A percentile compares a stretch with the other conserved stretches of the same genome.
Conservation (phyloP, 2,888 invertebrate species). For the Galeopsomyia nigrocyanea region DNA sequence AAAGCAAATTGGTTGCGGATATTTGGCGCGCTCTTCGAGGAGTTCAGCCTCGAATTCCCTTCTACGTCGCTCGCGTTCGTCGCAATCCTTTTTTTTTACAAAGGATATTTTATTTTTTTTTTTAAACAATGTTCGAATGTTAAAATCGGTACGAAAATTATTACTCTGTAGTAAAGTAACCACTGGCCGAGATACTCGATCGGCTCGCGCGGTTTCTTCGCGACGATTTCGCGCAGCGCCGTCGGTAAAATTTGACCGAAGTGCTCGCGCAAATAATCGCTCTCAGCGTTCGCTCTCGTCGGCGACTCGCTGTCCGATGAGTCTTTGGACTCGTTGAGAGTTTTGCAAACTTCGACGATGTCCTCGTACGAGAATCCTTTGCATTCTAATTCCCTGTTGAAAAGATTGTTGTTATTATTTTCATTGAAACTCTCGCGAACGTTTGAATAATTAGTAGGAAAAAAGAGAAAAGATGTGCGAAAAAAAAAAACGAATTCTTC, state of each 20-base stretch:
- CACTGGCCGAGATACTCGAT: constrained; percentile 62
- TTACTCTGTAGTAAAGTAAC: constrained; percentile 59
- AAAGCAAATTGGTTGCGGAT: not conserved
- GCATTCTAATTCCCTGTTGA: not conserved
- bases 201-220: constrained; percentile 58
- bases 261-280: constrained; percentile 49
- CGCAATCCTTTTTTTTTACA: constrained; percentile 49
- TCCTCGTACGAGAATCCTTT: constrained; percentile 13
- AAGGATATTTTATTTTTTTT: too few relatives aligned
- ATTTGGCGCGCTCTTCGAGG: constrained; percentile 37
- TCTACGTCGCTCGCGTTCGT: constrained; percentile 42
- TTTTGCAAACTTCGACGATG: not conserved
- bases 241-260: constrained; percentile 51
- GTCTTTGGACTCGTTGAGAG: not conserved
- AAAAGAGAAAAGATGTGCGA: too few relatives aligned
- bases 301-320: not conserved
- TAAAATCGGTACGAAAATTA: not conserved
- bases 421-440: not conserved
- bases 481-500: not conserved
- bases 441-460: constrained; percentile 9
- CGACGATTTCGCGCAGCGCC: constrained; percentile 57
- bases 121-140: too few relatives aligned
- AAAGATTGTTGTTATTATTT: not conserved
- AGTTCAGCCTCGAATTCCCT: constrained; percentile 48
- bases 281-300: not conserved